Base-by-base conservation (phyloP, 2,797 vertebrate genomes). In the Trematomus bernacchii region DNA sequence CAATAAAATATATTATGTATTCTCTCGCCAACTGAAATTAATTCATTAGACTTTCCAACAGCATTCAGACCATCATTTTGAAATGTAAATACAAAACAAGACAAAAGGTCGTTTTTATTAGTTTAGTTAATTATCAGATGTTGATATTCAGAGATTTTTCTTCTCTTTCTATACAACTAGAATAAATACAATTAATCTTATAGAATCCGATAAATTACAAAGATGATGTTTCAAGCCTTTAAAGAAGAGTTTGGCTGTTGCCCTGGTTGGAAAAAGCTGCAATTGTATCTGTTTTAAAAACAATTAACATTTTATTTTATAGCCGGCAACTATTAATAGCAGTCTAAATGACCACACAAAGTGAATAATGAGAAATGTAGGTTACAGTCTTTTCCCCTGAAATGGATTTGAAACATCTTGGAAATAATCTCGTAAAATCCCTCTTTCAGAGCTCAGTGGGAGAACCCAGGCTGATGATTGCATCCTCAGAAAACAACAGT, bases 391-490 rank as follows among this genome's bases (percentile, higher is more conserved):
- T 43, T 11, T 3, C 16, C 3, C 9, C 6, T 71, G 21, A 70
- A 73, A 73, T 10, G 21, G 21, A 76, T 52, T 60, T 33, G 13
- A 1, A 10, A 50, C 59, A 62, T 81, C 81, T 76, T 63, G 43
- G 11, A 74, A 72, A 73, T 62, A 69, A 54, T 70, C 60, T 51
- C 13, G n/a, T 11, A 21, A 58, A 59, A 57, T 71, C 68, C 61
- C 66, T 61, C 74, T 80, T 74, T 84, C 42, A 42, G 69, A 42
- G 54, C 83, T 66, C 83, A 78, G 84, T 67, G 71, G 77, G 82
- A 46, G 78, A 74, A 74, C 70, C 71, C 42, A 55, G 68, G 64
- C 70, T 61, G 85, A 73, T 54, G 87, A 89, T 83, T 88, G 81
- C 57, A 71, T 80, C 66, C 62, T 78, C 64, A 11, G 54, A 23